Evolutionary conservation across 2,113 vertebrate species (phyloP).

Genomic region (Hippopotamus amphibius): DNA sequence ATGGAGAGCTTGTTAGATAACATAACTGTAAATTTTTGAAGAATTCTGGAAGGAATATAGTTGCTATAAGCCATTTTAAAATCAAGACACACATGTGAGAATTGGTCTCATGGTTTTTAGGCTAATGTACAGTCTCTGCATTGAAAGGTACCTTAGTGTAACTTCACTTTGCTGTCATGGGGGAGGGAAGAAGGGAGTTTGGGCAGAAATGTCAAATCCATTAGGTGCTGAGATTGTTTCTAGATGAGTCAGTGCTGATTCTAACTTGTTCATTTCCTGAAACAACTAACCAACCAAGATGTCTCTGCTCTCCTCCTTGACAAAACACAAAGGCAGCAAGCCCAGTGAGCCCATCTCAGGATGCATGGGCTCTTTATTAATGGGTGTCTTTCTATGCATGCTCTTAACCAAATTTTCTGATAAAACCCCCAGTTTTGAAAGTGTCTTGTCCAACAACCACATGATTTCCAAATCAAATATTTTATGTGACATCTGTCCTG

Average conservation of each 20-base stretch:
- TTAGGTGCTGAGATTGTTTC: not conserved
- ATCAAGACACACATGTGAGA: constrained; percentile 8
- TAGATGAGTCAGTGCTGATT: constrained; percentile 5
- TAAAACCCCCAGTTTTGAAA: constrained; percentile 68
- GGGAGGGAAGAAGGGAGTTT: not conserved
- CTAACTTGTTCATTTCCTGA: constrained; percentile 24
- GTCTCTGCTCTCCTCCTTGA: constrained; percentile 1
- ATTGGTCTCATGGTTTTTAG: not conserved
- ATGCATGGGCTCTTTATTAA: constrained; percentile 27
- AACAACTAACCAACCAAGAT: not conserved
- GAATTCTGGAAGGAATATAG: not conserved
- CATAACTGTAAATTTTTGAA: constrained; percentile 40
- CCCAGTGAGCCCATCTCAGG: not conserved
- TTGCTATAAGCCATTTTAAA: constrained; percentile 17
- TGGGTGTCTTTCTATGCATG: constrained; percentile 71
- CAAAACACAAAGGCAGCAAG: not conserved
- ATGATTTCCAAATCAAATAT: constrained; percentile 79
- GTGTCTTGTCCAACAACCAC: constrained; percentile 74
- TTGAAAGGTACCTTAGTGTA: not conserved
- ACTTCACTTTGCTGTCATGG: not conserved
- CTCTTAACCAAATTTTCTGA: constrained; percentile 81
- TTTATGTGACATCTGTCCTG: constrained; percentile 73
- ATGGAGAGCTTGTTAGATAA: constrained; percentile 6
- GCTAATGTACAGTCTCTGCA: not conserved
- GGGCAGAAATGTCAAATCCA: not conserved